Conservation (phyloP, 1,140 invertebrate genomes). For the Lordiphosa collinella region DNA sequence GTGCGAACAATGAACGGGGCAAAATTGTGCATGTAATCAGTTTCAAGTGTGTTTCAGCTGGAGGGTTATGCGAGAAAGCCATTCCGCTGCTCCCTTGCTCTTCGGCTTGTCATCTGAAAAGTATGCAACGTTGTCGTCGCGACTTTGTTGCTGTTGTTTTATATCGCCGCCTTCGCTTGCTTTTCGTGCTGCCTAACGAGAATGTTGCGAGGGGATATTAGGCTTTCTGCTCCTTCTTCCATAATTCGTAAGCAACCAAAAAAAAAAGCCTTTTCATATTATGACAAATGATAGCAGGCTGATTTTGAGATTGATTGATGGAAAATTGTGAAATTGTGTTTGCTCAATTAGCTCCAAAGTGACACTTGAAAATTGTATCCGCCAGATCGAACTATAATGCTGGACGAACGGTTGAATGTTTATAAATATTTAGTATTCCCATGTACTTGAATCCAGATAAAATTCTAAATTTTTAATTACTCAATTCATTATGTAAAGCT, state of each 20-base stretch:
- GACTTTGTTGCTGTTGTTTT: slow-evolving; percentile 67
- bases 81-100: slow-evolving; percentile 25
- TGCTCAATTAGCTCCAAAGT: no score
- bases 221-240: slow-evolving; percentile 4
- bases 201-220: slow-evolving; percentile 2
- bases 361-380: no score
- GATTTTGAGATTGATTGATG: no score
- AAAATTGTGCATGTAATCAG: slow-evolving; percentile 77
- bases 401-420: no score
- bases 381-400: no score
- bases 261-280: no score
- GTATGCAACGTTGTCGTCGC: slow-evolving; percentile 67
- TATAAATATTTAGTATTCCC: no score
- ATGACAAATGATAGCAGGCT: no score
- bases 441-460: no score
- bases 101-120: slow-evolving; percentile 64
- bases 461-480: no score
- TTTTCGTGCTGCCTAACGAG: slow-evolving; percentile 21
- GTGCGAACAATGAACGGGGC: slow-evolving; percentile 65
- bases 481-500: no score
- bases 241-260: background rate
- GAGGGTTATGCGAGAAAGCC: slow-evolving; percentile 61
- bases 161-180: slow-evolving; percentile 62
- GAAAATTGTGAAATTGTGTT: no score
- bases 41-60: slow-evolving; percentile 58